phyloP scores from a whole-genome alignment of 2,888 invertebrate species.

The Melieria picta region DNA sequence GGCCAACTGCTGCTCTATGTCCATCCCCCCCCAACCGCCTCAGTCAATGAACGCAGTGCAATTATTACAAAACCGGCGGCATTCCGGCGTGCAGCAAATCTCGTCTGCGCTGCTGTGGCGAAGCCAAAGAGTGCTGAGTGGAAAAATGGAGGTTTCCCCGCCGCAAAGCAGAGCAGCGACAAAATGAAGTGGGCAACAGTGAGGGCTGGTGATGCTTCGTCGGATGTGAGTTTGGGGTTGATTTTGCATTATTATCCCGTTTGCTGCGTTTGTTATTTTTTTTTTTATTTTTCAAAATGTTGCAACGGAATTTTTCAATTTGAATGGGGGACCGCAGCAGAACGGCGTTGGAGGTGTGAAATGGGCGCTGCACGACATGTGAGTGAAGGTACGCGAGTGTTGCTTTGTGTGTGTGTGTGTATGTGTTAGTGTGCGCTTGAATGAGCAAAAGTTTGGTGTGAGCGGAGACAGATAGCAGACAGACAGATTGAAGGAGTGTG shows the following conservation, averaged over 20 bases:
- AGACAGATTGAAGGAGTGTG: neutral
- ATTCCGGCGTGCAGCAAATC: slow-evolving; percentile 13
- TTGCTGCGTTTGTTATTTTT: slow-evolving; percentile 35
- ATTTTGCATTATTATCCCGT: slow-evolving; percentile 19
- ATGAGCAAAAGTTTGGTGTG: slow-evolving; percentile 3
- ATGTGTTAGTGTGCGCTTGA: neutral
- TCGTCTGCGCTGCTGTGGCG: neutral
- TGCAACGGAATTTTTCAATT: slow-evolving; percentile 51
- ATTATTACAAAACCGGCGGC: neutral
- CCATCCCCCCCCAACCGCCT: neutral
- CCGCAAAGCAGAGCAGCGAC: neutral
- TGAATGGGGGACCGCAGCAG: slow-evolving; percentile 46
- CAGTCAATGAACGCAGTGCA: neutral
- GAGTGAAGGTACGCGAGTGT: neutral
- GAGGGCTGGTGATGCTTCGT: neutral
- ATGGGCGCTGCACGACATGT: slow-evolving; percentile 13
- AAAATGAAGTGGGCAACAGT: neutral
- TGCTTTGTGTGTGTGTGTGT: neutral
- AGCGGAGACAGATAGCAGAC: neutral
- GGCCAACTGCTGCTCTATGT: neutral
- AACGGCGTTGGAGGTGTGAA: slow-evolving; percentile 30
- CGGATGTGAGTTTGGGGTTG: neutral
- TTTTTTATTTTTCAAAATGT: slow-evolving; percentile 9
- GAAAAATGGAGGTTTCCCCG: neutral
- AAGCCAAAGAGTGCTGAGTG: neutral